Evolutionary conservation across 2,888 invertebrate species (phyloP), one percentile per base, ranked within the genome.

Genomic region (Lasius platythorax): DNA sequence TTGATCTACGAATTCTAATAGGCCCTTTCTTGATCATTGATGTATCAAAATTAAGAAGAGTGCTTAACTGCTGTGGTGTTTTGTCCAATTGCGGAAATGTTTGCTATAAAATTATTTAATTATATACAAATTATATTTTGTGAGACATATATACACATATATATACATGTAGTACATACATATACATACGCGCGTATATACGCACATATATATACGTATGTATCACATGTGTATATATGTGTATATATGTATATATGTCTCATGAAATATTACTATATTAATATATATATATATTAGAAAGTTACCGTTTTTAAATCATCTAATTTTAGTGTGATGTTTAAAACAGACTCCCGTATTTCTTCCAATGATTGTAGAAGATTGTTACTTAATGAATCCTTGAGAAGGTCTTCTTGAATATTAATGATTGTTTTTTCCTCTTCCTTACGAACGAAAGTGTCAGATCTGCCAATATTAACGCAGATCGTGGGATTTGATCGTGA

Each of bases 391-490:
- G 64, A 56, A 8, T 33, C 3, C 2, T 90, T 67, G n/a, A 61
- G 66, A 43, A 83, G 64, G 15, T 72, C 70, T 3, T 70, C 53
- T 28, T 18, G 9, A 1, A 43, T 23, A 15, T 53, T 9, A 11
- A 18, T 46, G 6, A 78, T 82, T 3, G 72, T 18, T 3, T 9
- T 37, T 33, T 43, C 9, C 0, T 37, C n/a, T 67, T 78, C 56
- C 11, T 85, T 73, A 9, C 87, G 82, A 37, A 88, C 50, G 30
- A 88, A 90, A 11, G 91, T 90, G 12, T 87, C 87, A n/a, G 87
- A 89, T 88, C 87, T 86, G 12, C 72, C 46, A 18, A 87, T 46
- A 9, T 9, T 68, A n/a, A 74, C 18, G 40, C 58, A 56, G 11
- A 81, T 85, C 9, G 33, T 8, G 18, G 83, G 83, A 50, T 46